Evolutionary conservation across 2,113 vertebrate species (phyloP).

Genomic region (Psephotus haematonotus): DNA sequence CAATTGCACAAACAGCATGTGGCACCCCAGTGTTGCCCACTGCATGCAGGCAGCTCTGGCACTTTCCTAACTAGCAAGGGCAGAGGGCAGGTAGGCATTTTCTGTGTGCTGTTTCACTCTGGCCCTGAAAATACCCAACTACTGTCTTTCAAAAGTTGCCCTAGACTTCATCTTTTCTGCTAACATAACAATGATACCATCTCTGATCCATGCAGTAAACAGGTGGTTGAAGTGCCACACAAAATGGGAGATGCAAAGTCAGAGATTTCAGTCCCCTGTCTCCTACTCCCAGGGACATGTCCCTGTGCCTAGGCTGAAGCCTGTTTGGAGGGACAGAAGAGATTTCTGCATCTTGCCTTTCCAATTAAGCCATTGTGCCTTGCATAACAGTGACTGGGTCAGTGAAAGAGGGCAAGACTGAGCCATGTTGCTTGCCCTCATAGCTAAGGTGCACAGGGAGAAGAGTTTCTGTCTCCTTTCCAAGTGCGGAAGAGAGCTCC

Average conservation of each 20-base stretch:
- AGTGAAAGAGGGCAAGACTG: background rate
- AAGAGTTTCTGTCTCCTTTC: background rate
- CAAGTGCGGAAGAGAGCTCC: background rate
- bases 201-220: background rate
- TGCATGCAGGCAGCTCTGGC: background rate
- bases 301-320: background rate
- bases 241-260: background rate
- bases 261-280: background rate
- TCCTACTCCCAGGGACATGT: background rate
- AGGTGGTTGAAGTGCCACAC: background rate
- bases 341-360: background rate
- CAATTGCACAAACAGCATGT: background rate
- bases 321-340: background rate
- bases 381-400: background rate
- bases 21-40: background rate
- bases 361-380: background rate
- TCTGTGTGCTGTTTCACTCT: background rate
- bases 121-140: background rate
- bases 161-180: background rate
- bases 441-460: background rate
- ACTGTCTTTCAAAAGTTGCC: background rate
- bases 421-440: background rate
- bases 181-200: background rate
- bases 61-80: background rate
- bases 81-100: background rate